Evolutionary conservation across 2,888 invertebrate species (phyloP), one percentile per base, ranked within the genome.

Genomic region (Galerucella pusilla): DNA sequence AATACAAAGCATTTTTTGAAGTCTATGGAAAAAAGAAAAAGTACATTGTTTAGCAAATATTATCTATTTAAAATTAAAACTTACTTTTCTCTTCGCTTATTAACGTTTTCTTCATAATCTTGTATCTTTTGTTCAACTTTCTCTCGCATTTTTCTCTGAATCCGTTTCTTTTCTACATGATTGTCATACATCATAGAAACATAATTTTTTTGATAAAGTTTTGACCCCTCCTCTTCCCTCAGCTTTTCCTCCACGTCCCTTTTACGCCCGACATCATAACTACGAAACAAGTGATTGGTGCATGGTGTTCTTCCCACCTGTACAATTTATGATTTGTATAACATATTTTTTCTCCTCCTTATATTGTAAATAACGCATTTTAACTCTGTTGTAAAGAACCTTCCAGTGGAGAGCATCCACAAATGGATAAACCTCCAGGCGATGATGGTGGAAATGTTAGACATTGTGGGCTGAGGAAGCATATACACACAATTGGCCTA

Each of bases 1-100:
- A 10, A 83, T 85, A 0, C 85, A 81, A 52, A 89, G 85, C 1
- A 92, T 80, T 4, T 87, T 85, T 75, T 82, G 81, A 35, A 91
- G 83, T 79, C 91, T 90, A 6, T 12, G 60, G 6, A 4, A 52
- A 5, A 49, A 14, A 49, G 1, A 0, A 49, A 14, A 14, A 14
- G 35, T 42, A 42, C 1, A 35, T 35, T 5, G 35, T 35, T 6
- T 6, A 35, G 6, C 35, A 35, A 35, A 35, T n/a, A n/a, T n/a
- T n/a, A n/a, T n/a, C n/a, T n/a, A n/a, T 35, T 4, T 46, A 52
- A 52, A n/a, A 52, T 52, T 52, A 52, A 6, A 20, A 84, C 82
- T 85, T 87, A 84, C 83, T 85, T 88, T 76, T 87, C 84, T 54
- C 90, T 88, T 76, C 91, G 90, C 35, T 78, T 77, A 65, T 85